Evolutionary conservation across 2,797 vertebrate species (phyloP).

Genomic region (Lycodopsis pacificus): DNA sequence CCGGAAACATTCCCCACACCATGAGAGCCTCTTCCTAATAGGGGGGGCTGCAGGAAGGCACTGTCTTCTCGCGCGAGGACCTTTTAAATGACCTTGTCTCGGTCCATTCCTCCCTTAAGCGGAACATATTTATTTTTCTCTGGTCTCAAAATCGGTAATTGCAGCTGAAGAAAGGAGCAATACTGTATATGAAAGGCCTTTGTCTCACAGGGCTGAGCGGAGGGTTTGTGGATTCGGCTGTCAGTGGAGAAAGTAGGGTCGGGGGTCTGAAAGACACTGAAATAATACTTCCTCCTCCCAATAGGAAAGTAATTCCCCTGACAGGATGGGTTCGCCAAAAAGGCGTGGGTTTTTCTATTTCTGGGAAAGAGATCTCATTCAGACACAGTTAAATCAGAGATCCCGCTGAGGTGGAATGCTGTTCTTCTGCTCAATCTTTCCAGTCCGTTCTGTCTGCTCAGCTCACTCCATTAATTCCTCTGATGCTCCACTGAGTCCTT

Average conservation of each 20-base stretch:
- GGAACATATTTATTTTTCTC: constrained; percentile 50
- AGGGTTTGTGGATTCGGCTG: constrained; percentile 65
- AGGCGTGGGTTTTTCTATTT: constrained; percentile 54
- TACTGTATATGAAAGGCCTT: constrained; percentile 39
- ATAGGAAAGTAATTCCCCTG: constrained; percentile 67
- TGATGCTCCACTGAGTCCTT: constrained; percentile 54
- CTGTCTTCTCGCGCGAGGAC: constrained; percentile 12
- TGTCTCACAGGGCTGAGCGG: constrained; percentile 62
- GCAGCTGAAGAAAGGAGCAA: constrained; percentile 3
- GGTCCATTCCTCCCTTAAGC: constrained; percentile 39
- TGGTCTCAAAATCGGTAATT: constrained; percentile 49
- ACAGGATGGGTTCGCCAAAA: constrained; percentile 67
- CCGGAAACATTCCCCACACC: constrained; percentile 38
- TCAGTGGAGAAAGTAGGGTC: constrained; percentile 46
- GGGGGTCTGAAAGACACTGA: constrained; percentile 67
- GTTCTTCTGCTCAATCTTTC: constrained; percentile 33
- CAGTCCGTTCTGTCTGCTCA: constrained; percentile 35
- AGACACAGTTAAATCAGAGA: constrained; percentile 69
- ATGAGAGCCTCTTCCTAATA: constrained; percentile 23
- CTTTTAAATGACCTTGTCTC: constrained; percentile 62
- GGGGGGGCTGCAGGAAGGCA: constrained; percentile 6
- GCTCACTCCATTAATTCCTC: constrained; percentile 63
- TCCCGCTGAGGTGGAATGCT: constrained; percentile 63
- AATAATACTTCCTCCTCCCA: constrained; percentile 65
- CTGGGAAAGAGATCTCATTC: constrained; percentile 63